phyloP scores from a whole-genome alignment of 2,888 invertebrate genomes.

The Eudemis profundana region DNA sequence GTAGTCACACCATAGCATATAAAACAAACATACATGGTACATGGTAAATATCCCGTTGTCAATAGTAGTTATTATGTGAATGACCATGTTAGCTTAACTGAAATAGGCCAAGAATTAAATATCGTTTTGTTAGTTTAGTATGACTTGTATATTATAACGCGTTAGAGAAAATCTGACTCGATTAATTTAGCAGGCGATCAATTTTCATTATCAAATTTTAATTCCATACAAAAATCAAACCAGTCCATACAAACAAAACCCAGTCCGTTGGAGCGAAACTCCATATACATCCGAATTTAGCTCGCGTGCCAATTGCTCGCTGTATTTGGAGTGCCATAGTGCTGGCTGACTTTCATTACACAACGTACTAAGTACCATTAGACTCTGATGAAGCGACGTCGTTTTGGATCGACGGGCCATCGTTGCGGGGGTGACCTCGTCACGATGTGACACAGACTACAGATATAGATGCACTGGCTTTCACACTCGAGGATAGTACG shows the following conservation, averaged over 20 bases:
- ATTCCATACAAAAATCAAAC: background rate
- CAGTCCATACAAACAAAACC: background rate
- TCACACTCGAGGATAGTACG: slow-evolving; percentile 6
- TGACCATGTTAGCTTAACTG: too few relatives aligned
- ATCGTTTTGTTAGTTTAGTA: too few relatives aligned
- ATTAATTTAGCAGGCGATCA: too few relatives aligned
- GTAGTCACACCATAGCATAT: too few relatives aligned
- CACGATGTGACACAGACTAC: slow-evolving; percentile 53
- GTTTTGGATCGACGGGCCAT: background rate
- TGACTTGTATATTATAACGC: too few relatives aligned
- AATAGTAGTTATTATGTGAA: too few relatives aligned
- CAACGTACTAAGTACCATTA: slow-evolving; percentile 1
- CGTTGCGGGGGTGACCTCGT: slow-evolving; percentile 59
- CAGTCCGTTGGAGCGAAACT: background rate
- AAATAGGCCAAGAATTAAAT: background rate
- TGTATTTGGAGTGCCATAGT: slow-evolving; percentile 41
- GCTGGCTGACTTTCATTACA: slow-evolving; percentile 7
- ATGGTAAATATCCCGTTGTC: too few relatives aligned
- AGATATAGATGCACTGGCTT: slow-evolving; percentile 32
- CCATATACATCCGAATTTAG: slow-evolving; percentile 38
- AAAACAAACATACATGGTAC: too few relatives aligned
- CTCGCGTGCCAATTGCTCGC: slow-evolving; percentile 34
- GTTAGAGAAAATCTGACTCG: too few relatives aligned
- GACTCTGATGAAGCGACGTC: slow-evolving; percentile 7
- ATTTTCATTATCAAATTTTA: background rate